phyloP scores from a whole-genome alignment of 2,113 vertebrate genomes.

The Jacana jacana region DNA sequence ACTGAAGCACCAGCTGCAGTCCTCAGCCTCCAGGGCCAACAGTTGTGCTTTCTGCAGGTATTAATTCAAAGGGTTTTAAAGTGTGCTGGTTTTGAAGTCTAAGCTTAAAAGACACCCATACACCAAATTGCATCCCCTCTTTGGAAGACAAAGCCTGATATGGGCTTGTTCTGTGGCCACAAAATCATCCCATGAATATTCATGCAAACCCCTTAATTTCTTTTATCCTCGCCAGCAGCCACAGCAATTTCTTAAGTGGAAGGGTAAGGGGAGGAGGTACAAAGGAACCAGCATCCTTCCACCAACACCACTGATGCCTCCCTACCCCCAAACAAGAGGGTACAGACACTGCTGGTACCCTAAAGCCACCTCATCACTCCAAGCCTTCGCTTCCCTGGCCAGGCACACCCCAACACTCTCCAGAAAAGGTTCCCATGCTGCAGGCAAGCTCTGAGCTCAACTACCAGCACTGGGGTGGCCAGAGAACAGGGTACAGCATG shows the following conservation, averaged over 20 bases:
- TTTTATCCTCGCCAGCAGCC: conserved; percentile 25
- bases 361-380: not conserved
- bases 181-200: conserved; percentile 35
- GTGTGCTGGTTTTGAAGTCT: conserved; percentile 34
- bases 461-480: accelerated
- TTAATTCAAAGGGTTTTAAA: conserved; percentile 37
- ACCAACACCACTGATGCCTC: not conserved
- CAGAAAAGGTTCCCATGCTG: not conserved
- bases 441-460: not conserved
- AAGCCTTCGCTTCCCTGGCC: not conserved
- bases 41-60: not conserved
- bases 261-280: not conserved
- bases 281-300: not conserved
- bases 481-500: accelerated
- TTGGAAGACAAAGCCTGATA: conserved; percentile 26
- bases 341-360: accelerated
- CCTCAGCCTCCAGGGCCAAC: conserved; percentile 16
- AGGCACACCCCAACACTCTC: not conserved
- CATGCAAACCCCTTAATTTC: not conserved
- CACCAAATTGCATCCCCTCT: not conserved
- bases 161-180: not conserved
- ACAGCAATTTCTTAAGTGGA: not conserved
- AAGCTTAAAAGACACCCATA: conserved; percentile 21
- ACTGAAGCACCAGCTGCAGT: conserved; percentile 28
- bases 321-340: accelerated